phyloP scores from a whole-genome alignment of 1,140 invertebrate species.

The Cephus cinctus region DNA sequence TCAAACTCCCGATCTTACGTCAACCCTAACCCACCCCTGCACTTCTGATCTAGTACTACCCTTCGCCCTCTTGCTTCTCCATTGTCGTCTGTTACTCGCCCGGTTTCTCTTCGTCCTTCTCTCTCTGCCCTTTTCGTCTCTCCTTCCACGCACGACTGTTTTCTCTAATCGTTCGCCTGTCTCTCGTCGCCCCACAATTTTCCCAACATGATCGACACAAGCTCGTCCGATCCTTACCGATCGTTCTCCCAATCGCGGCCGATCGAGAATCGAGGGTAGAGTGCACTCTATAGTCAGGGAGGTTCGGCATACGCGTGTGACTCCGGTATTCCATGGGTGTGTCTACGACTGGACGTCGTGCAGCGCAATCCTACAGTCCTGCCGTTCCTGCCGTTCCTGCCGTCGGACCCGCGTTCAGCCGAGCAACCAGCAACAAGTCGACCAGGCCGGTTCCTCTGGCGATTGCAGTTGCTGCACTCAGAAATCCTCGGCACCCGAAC shows the following conservation, averaged over 20 bases:
- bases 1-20: not conserved
- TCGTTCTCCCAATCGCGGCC: not conserved
- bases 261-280: constrained; percentile 34
- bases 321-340: not conserved
- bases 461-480: too few species aligned
- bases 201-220: not conserved
- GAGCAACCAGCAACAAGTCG: too few species aligned
- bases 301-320: constrained; percentile 16
- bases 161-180: not conserved
- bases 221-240: not conserved
- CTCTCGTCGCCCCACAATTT: not conserved
- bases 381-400: not conserved
- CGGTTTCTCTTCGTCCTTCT: constrained; percentile 10
- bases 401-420: too few species aligned
- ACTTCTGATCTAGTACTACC: constrained; percentile 24
- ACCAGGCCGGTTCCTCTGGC: too few species aligned
- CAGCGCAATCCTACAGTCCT: constrained; percentile 33
- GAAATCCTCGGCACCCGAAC: too few species aligned
- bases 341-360: constrained; percentile 20
- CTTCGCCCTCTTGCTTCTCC: constrained; percentile 5
- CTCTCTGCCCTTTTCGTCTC: constrained; percentile 8
- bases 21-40: not conserved
- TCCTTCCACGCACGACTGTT: not conserved
- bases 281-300: constrained; percentile 25
- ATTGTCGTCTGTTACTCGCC: not conserved